Base-by-base conservation (phyloP, 2,888 invertebrate species). In the Eristalinus aeneus region DNA sequence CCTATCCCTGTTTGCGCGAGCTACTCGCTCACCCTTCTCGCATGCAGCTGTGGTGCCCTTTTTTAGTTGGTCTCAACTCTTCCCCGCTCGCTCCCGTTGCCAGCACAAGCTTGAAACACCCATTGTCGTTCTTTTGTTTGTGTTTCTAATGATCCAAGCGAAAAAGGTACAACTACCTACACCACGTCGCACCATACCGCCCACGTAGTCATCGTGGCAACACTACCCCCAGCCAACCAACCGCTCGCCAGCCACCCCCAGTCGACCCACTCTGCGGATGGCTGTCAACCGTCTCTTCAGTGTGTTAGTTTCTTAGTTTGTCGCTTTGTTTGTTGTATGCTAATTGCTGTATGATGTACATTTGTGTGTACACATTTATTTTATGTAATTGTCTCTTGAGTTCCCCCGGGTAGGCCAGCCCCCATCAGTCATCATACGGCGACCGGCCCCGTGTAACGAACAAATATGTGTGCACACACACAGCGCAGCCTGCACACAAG, bases 301-400 rank as follows among this genome's bases (percentile, higher is more conserved):
- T 82, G 82, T 74, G 82, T 78, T 82, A 69, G 85, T 86, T 81
- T 81, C 81, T 86, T 81, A 78, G 86, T 86, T 82, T 82, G 82
- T 82, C 67, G 82, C 77, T 74, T 74, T 82, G 71, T 82, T 82
- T 78, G 86, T 78, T 82, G 74, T 82, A 86, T 86, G 86, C 86
- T 86, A 86, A 86, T 86, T 86, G 86, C 86, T 86, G 75, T 86
- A 78, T 86, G 86, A 85, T 85, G 81, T 85, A 85, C 85, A 81
- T 81, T 81, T 86, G 82, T 74, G 71, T 82, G 86, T 86, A 74
- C 73, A 74, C 78, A 82, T 86, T 82, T 86, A 82, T 78, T 78
- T 86, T 86, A 71, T 82, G 77, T 86, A 86, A 74, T 86, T 86
- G 86, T 86, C 82, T 82, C 86, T 82, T 86, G 82, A 86, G 82